Base-by-base conservation (phyloP, 2,888 invertebrate genomes). In the Syritta pipiens region DNA sequence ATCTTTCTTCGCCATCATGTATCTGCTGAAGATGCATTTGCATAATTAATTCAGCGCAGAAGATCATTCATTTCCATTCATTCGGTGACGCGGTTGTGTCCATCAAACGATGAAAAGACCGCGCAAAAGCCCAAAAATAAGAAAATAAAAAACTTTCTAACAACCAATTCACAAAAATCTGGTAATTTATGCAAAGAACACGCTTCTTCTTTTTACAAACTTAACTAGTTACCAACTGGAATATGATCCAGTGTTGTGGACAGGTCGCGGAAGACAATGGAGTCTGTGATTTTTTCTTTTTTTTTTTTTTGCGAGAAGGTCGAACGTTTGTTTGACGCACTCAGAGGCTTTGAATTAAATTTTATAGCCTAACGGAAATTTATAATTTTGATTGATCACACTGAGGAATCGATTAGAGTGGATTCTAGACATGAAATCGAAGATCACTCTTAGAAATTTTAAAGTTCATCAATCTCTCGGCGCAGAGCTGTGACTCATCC, bases 121-220 rank as follows among this genome's bases (percentile, higher is more conserved):
- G 10, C 14, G 40, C 22, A 32, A 46, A 19, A 10, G 5, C 17
- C 14, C 40, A 42, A 51, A n/a, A 17, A 57, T 59, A 28, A 48
- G 48, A 10, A 37, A 48, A 28, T 37, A 12, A n/a, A 37, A 55
- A 53, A 62, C 71, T 62, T 71, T 71, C 62, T 55, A 71, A 55
- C n/a, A 22, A 71, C 26, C 69, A 22, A 60, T 46, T 57, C 48
- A 48, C 35, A 67, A 48, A 42, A 53, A 19, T 4, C 9, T 48
- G 2, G 49, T 69, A 69, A 71, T 71, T 71, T 62, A 71, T 71
- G 7, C 71, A 55, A 4, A 62, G 26, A 71, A 71, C 71, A 71
- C 48, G 71, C n/a, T n/a, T n/a, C n/a, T n/a, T n/a, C 53, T 62
- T 51, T 53, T 71, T 71, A 71, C 71, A 71, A 44, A 60, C 55